phyloP scores from a whole-genome alignment of 2,113 vertebrate genomes.

The Sclerurus mexicanus region DNA sequence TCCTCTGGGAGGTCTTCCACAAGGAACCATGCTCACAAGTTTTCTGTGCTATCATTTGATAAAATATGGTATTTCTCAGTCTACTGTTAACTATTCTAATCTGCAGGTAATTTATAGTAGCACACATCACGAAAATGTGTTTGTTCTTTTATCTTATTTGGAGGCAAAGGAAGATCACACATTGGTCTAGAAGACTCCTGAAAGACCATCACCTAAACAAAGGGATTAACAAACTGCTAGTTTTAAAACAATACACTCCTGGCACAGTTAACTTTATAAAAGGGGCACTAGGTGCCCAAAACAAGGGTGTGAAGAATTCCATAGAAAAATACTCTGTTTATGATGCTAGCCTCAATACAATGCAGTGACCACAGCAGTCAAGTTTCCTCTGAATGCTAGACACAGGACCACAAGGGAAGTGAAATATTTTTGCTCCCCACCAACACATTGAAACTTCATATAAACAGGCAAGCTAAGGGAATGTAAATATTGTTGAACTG shows the following conservation, averaged over 20 bases:
- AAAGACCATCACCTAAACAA: not conserved
- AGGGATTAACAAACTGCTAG: not conserved
- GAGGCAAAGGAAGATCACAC: not conserved
- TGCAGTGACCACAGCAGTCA: not conserved
- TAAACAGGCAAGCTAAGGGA: not conserved
- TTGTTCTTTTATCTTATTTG: not conserved
- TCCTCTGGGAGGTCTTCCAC: not conserved
- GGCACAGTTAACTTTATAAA: not conserved
- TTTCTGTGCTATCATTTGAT: not conserved
- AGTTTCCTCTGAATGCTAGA: not conserved
- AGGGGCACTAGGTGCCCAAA: not conserved
- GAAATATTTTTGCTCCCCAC: not conserved
- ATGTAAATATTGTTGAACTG: not conserved
- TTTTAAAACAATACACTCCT: not conserved
- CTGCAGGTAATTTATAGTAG: not conserved
- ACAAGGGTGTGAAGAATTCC: not conserved
- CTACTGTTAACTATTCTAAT: not conserved
- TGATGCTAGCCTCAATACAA: not conserved
- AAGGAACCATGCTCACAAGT: not conserved
- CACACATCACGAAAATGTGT: not conserved
- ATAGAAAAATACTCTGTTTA: not conserved
- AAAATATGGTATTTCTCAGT: not conserved
- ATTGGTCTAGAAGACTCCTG: not conserved
- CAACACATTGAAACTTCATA: not conserved
- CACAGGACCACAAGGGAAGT: not conserved